Evolutionary conservation across 2,797 vertebrate genomes (phyloP).

Genomic region (Cuniculus paca): DNA sequence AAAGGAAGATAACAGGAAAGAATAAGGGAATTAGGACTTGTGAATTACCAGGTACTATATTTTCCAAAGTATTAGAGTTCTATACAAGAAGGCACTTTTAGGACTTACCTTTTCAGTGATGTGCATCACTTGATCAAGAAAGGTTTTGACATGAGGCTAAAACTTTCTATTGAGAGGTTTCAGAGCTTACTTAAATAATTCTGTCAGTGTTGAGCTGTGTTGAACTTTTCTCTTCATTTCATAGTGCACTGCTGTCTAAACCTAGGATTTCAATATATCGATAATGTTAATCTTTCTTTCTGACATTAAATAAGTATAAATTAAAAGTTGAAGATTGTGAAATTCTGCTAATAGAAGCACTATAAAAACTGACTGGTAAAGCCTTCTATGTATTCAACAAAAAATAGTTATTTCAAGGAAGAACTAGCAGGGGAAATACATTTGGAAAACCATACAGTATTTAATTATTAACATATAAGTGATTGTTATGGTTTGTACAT

Average conservation of each 20-base stretch:
- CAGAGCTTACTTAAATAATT: constrained; percentile 64
- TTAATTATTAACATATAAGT: constrained; percentile 47
- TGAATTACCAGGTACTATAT: background rate
- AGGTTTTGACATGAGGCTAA: constrained; percentile 63
- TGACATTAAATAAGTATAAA: constrained; percentile 62
- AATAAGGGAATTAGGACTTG: background rate
- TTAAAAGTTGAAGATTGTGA: constrained; percentile 66
- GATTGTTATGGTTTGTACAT: too few relatives aligned
- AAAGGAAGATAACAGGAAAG: background rate
- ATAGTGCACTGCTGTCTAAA: constrained; percentile 58
- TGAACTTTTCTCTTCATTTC: constrained; percentile 42
- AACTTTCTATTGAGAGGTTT: constrained; percentile 68
- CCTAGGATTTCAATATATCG: constrained; percentile 48
- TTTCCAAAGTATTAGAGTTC: constrained; percentile 40
- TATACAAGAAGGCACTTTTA: constrained; percentile 21
- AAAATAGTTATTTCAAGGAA: constrained; percentile 9
- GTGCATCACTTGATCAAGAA: background rate
- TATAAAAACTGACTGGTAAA: constrained; percentile 61
- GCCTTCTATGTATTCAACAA: background rate
- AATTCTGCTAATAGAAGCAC: constrained; percentile 29
- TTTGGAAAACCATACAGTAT: background rate
- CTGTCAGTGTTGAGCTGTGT: constrained; percentile 6
- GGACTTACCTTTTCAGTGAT: background rate
- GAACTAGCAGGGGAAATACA: background rate
- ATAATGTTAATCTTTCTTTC: constrained; percentile 42